Conservation (phyloP, 2,797 vertebrate species). For the Aselliscus stoliczkanus region DNA sequence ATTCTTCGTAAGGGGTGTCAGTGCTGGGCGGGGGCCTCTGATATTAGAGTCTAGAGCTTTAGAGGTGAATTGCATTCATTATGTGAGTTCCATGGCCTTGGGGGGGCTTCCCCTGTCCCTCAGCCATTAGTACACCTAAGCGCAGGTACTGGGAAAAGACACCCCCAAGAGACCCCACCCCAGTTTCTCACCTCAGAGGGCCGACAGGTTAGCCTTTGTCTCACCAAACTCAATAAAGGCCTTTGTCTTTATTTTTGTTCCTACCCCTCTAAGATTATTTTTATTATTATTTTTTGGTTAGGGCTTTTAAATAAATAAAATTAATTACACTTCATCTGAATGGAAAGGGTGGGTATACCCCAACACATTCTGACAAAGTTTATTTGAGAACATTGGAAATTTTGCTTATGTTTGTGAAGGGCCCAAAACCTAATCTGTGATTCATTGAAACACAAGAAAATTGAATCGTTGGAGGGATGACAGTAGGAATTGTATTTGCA, state of each 20-base stretch:
- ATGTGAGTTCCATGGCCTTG: no score
- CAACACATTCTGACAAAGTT: not conserved
- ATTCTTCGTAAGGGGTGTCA: no score
- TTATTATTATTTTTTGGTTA: not conserved
- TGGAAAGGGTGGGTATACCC: not conserved
- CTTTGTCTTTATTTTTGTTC: not conserved
- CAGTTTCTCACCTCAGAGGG: no score
- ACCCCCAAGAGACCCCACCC: no score
- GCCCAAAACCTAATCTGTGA: not conserved
- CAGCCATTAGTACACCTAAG: no score
- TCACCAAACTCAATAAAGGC: not conserved
- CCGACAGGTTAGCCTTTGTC: not conserved
- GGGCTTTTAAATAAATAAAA: not conserved
- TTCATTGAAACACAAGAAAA: not conserved
- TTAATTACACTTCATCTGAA: not conserved
- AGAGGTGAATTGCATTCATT: not conserved
- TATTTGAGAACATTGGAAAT: not conserved
- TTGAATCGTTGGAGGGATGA: fast-evolving
- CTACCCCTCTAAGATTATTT: not conserved
- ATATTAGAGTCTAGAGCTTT: fast-evolving
- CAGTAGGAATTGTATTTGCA: not conserved
- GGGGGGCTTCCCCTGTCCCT: not conserved
- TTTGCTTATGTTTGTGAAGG: not conserved
- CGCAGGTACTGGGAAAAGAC: no score
- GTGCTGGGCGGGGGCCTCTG: fast-evolving